These are phyloP conservation scores for Loris lydekkerianus DNA, from an alignment of 2,797 vertebrate species.

Conservation along the genomic window DNA sequence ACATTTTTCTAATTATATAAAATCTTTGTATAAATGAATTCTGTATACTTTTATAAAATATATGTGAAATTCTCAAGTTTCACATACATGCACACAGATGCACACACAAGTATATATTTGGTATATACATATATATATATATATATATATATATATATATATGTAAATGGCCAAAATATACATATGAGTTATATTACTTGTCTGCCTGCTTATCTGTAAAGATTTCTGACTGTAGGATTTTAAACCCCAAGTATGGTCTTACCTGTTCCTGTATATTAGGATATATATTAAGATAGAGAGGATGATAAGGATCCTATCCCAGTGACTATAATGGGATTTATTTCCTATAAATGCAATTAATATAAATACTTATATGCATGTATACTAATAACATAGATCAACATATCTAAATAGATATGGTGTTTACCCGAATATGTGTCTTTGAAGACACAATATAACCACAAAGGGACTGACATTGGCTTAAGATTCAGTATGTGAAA, in stretches of 20 bases:
- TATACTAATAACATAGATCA: not conserved
- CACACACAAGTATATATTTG: not conserved
- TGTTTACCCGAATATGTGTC: not conserved
- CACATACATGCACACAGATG: not conserved
- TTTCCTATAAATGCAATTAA: slow-evolving; percentile 33
- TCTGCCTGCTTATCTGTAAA: not conserved
- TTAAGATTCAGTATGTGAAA: not conserved
- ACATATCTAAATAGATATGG: not conserved
- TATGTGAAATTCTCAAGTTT: not conserved
- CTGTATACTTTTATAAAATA: slow-evolving; percentile 1
- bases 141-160: too few relatives aligned
- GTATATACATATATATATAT: too few relatives aligned
- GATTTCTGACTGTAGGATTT: not conserved
- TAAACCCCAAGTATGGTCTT: not conserved
- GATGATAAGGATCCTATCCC: not conserved
- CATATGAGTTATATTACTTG: not conserved
- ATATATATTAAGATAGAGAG: not conserved
- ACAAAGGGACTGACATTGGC: not conserved
- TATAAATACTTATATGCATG: not conserved
- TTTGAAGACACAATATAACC: not conserved
- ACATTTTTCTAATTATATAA: not conserved
- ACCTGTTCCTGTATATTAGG: not conserved
- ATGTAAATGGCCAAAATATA: not conserved
- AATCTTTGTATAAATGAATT: not conserved
- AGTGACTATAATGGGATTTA: not conserved